phyloP scores from a whole-genome alignment of 2,797 vertebrate genomes.

The Todus mexicanus region DNA sequence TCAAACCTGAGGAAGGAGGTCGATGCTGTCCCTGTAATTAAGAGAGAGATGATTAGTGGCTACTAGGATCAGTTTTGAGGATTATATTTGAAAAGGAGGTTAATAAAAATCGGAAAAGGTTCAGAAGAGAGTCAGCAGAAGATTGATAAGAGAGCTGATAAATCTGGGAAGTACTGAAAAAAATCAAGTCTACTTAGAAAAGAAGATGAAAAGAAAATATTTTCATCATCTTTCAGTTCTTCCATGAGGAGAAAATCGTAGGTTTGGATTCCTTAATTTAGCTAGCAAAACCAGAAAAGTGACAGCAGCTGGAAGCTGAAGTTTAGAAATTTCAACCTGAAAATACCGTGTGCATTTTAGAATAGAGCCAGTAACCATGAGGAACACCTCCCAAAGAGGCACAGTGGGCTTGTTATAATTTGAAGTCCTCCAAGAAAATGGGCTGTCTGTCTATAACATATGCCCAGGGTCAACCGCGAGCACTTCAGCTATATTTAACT shows the following conservation, averaged over 20 bases:
- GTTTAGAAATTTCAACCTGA: neutral
- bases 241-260: neutral
- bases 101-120: neutral
- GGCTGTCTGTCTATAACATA: neutral
- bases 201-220: neutral
- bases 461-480: neutral
- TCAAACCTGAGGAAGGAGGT: neutral
- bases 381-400: neutral
- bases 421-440: neutral
- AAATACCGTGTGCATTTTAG: neutral
- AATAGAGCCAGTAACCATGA: neutral
- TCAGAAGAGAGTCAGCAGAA: neutral
- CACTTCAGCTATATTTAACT: neutral
- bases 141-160: neutral
- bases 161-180: neutral
- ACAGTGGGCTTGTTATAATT: fast-evolving
- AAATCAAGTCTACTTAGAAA: neutral
- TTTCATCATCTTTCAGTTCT: neutral
- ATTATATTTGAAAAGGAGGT: neutral
- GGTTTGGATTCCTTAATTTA: neutral
- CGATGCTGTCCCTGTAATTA: neutral
- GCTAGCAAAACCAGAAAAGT: neutral
- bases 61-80: neutral
- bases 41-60: neutral
- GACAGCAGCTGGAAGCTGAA: neutral